Base-by-base conservation (phyloP, 2,888 invertebrate species). In the Drosophila subsilvestris region DNA sequence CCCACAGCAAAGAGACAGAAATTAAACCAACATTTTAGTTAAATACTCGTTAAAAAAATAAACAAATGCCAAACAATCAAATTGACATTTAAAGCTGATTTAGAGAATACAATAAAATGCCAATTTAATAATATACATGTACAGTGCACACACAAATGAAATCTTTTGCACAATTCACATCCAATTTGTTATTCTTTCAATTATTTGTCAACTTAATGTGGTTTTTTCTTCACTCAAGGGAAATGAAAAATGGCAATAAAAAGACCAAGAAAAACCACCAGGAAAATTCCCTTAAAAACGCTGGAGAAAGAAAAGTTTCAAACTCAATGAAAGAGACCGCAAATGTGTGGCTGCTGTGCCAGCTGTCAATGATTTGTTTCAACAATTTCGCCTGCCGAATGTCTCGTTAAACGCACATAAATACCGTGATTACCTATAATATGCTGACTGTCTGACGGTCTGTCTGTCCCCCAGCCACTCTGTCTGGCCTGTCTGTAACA, bases 371-470 rank as follows among this genome's bases (percentile, higher is more conserved):
- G 80, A 83, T 88, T 83, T 83, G 83, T 83, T 88, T 86, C 71
- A 80, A 86, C 84, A 75, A 83, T 75, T 88, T 86, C 48, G 66
- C 69, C 56, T 72, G 83, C 61, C 71, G 74, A 76, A 73, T 72
- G 71, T 86, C 86, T 83, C 86, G 80, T 88, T 83, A 83, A 83
- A 79, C 72, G 80, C 71, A 88, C 88, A 88, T 88, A 83, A 83
- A 83, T 86, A 88, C 86, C 75, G 86, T 86, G 86, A 83, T 83
- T 83, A 88, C 88, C 83, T 77, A 74, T 86, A 86, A 83, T 88
- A 88, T 75, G 83, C 80, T 61, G 65, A 74, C 68, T 69, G 73
- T 63, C 77, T 56, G 70, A 29, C 48, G 18, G 57, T 44, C 58
- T 67, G 63, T 65, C 70, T 71, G 67, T 49, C 3, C 29, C 57